Evolutionary conservation across 2,888 invertebrate genomes (phyloP).

Genomic region (Cabera pusaria): DNA sequence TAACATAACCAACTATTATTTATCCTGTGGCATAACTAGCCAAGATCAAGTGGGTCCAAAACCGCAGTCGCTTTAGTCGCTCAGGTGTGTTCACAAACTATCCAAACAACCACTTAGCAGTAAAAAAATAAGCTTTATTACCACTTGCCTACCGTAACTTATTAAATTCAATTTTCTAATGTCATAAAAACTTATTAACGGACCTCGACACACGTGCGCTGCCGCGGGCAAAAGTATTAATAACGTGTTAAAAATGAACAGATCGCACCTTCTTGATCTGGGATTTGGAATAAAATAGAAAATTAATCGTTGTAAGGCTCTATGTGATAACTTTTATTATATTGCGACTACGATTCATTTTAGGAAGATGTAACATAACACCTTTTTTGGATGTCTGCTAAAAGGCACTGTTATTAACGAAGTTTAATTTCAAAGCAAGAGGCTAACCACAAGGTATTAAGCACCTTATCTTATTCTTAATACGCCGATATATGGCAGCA

Average conservation of each 20-base stretch:
- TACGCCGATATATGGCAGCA: too few species aligned
- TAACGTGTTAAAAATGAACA: slow-evolving; percentile 30
- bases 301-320: slow-evolving; percentile 16
- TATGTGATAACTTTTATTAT: slow-evolving; percentile 14
- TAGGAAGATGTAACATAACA: too few species aligned
- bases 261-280: slow-evolving; percentile 27
- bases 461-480: too few species aligned
- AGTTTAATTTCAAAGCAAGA: too few species aligned
- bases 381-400: too few species aligned
- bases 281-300: slow-evolving; percentile 15
- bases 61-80: too few species aligned
- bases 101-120: slow-evolving; percentile 26
- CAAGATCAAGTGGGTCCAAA: too few species aligned
- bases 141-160: slow-evolving; percentile 32
- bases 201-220: slow-evolving; percentile 27
- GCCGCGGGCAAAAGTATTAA: slow-evolving; percentile 31
- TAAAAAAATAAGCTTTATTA: slow-evolving; percentile 34
- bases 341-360: too few species aligned
- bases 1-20: too few species aligned
- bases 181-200: slow-evolving; percentile 31
- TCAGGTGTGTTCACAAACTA: slow-evolving; percentile 16
- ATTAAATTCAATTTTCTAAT: slow-evolving; percentile 35
- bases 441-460: too few species aligned
- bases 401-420: too few species aligned
- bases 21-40: too few species aligned